Evolutionary conservation across 1,140 invertebrate genomes (phyloP).

Genomic region (Drosophila willistoni): DNA sequence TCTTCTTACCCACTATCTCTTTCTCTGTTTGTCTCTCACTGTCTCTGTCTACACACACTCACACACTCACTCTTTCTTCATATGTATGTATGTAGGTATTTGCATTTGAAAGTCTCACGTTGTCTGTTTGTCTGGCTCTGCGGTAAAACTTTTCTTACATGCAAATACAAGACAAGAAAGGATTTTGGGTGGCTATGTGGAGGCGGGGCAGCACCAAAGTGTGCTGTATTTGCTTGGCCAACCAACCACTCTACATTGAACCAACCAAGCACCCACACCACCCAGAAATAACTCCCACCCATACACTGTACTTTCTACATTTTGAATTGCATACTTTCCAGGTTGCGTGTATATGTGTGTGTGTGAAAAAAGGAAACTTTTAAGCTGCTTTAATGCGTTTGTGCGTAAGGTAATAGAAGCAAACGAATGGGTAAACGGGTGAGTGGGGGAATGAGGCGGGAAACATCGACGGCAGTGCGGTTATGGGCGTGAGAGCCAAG

Average conservation of each 20-base stretch:
- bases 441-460: neutral
- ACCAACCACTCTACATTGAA: neutral
- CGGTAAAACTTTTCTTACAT: slow-evolving; percentile 76
- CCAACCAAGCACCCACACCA: neutral
- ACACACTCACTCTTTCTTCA: slow-evolving; percentile 1
- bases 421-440: neutral
- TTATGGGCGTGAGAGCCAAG: slow-evolving; percentile 51
- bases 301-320: slow-evolving; percentile 34
- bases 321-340: slow-evolving; percentile 75
- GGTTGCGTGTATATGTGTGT: slow-evolving; percentile 67
- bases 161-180: slow-evolving; percentile 49
- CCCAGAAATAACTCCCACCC: neutral
- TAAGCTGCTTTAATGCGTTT: slow-evolving; percentile 80
- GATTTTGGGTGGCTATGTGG: neutral
- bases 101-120: slow-evolving; percentile 71
- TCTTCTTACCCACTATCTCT: slow-evolving; percentile 1
- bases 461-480: slow-evolving; percentile 31
- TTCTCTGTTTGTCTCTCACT: neutral
- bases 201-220: slow-evolving; percentile 12
- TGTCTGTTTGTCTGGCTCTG: slow-evolving; percentile 79
- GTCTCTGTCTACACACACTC: slow-evolving; percentile 14
- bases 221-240: slow-evolving; percentile 44
- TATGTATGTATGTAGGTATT: slow-evolving; percentile 17
- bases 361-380: slow-evolving; percentile 57
- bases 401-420: slow-evolving; percentile 56